Evolutionary conservation across 2,113 vertebrate genomes (phyloP).

Genomic region (Tinamus guttatus): DNA sequence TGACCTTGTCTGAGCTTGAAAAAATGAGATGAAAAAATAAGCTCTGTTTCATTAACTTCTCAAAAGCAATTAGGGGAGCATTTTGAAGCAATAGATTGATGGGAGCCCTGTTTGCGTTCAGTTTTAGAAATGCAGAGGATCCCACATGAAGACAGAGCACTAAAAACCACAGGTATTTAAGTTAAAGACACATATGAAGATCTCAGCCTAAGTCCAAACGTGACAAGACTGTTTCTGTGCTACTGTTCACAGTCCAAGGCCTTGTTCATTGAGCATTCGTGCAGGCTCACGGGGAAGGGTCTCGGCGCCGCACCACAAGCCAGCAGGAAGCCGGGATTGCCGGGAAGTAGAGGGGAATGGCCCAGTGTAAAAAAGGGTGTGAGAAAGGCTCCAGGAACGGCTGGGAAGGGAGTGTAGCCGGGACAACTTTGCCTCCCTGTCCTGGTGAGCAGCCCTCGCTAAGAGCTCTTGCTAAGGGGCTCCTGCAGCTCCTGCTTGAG

Average conservation of each 20-base stretch:
- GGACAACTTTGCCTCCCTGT: neutral
- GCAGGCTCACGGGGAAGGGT: neutral
- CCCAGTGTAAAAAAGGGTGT: neutral
- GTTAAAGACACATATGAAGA: neutral
- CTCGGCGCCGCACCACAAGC: accelerated
- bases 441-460: neutral
- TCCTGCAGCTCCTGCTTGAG: neutral
- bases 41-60: neutral
- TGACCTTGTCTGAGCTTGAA: neutral
- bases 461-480: neutral
- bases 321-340: neutral
- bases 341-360: neutral
- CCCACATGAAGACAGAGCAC: neutral
- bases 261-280: neutral
- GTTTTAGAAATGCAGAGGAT: neutral
- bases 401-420: neutral
- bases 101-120: neutral
- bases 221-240: neutral
- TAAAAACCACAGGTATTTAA: neutral
- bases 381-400: neutral
- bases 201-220: neutral
- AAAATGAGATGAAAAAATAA: neutral
- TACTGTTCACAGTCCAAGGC: neutral
- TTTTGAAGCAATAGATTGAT: neutral
- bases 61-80: neutral